Percentiles rank a stretch among this genome's conserved stretches.
These are phyloP conservation scores for Sinocyclocheilus maitianheensis DNA, from an alignment of 2,113 vertebrate species.

Conservation along the genomic window DNA sequence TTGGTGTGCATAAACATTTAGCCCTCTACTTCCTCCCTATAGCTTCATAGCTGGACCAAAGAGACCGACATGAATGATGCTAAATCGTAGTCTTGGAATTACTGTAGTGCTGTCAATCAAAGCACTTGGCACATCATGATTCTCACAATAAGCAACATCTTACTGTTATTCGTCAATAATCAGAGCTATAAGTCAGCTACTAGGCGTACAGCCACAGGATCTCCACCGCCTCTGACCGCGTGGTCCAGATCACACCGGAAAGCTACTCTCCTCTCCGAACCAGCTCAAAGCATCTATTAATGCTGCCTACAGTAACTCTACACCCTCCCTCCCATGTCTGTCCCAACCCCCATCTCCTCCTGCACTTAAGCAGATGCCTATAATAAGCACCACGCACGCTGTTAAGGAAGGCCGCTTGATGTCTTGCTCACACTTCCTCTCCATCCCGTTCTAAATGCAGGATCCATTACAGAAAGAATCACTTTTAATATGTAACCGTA, in stretches of 20 bases:
- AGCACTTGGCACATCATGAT: not conserved
- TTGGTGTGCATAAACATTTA: not conserved
- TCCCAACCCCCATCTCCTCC: slow-evolving; percentile 22
- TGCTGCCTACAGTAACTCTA: slow-evolving; percentile 45
- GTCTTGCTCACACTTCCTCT: slow-evolving; percentile 6
- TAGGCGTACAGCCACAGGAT: not conserved
- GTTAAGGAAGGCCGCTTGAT: slow-evolving; percentile 7
- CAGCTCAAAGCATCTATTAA: slow-evolving; percentile 24
- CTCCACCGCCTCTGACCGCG: not conserved
- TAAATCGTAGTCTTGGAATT: not conserved
- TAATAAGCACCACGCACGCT: not conserved
- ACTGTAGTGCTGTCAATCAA: not conserved
- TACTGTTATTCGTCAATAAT: not conserved
- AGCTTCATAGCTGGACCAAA: not conserved
- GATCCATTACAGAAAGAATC: slow-evolving; percentile 4
- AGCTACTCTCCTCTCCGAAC: slow-evolving; percentile 9
- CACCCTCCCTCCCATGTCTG: slow-evolving; percentile 28
- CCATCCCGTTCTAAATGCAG: not conserved
- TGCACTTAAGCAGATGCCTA: not conserved
- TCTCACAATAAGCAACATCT: not conserved
- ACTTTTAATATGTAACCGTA: slow-evolving; percentile 9
- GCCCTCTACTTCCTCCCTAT: not conserved
- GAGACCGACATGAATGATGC: not conserved
- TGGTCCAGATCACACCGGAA: not conserved
- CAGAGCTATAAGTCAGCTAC: not conserved